Conservation (phyloP, 2,888 invertebrate genomes). For the Stenolophus ochropezus region DNA sequence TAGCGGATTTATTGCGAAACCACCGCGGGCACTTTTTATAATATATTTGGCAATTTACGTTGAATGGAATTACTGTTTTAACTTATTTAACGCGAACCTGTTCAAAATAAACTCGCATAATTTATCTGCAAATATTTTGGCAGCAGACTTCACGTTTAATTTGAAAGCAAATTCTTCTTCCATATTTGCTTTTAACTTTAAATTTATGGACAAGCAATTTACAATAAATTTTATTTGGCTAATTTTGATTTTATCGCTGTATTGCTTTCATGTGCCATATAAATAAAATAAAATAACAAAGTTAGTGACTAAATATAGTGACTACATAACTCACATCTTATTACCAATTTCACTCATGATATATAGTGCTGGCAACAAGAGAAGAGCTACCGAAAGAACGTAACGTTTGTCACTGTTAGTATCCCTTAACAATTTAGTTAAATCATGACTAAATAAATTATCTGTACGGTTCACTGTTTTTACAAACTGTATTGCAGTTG, state of each 20-base stretch:
- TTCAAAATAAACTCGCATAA: background rate
- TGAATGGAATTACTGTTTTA: background rate
- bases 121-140: background rate
- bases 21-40: background rate
- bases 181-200: background rate
- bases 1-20: conserved; percentile 24
- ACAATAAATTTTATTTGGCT: background rate
- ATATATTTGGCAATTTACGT: conserved; percentile 7
- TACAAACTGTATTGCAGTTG: too few species aligned
- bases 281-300: too few species aligned
- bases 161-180: background rate
- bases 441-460: too few species aligned
- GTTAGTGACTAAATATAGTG: too few species aligned
- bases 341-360: too few species aligned
- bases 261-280: too few species aligned
- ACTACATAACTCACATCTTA: too few species aligned
- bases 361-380: too few species aligned
- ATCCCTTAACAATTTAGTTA: too few species aligned
- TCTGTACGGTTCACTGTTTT: too few species aligned
- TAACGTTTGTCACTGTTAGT: too few species aligned
- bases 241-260: background rate
- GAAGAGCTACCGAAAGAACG: too few species aligned
- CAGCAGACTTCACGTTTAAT: background rate
- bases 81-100: background rate
- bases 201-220: background rate